Evolutionary conservation across 2,113 vertebrate genomes (phyloP).

Genomic region (Phoenicopterus ruber): DNA sequence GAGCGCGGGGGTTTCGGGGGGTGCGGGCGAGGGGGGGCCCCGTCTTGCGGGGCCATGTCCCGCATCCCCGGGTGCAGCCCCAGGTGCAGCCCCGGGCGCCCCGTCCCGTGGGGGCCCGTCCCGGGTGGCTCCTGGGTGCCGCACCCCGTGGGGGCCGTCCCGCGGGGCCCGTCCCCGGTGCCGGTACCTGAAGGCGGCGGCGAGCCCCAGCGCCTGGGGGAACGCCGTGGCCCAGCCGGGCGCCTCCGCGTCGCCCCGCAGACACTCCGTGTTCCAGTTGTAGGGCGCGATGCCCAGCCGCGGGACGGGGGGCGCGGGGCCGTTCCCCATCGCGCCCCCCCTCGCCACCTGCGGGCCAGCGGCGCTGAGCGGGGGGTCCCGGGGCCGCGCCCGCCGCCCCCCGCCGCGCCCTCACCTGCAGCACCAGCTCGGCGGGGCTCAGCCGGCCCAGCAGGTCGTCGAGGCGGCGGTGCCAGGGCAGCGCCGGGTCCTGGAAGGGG

Average conservation of each 20-base stretch:
- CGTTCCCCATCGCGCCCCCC: slow-evolving; percentile 53
- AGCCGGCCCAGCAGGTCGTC: slow-evolving; percentile 48
- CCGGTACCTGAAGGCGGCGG: slow-evolving; percentile 40
- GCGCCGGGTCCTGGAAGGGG: slow-evolving; percentile 49
- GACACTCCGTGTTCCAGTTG: slow-evolving; percentile 70
- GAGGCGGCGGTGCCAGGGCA: slow-evolving; percentile 52
- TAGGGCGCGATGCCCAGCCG: slow-evolving; percentile 60
- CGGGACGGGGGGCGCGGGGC: slow-evolving; percentile 60
- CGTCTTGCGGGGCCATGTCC: background rate
- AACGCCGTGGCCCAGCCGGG: slow-evolving; percentile 56
- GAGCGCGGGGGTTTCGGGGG: rapidly evolving
- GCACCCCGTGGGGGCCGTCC: too few species aligned
- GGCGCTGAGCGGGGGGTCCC: background rate
- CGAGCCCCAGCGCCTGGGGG: slow-evolving; percentile 1
- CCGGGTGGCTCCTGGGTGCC: too few species aligned
- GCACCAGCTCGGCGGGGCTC: slow-evolving; percentile 56
- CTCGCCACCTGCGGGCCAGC: slow-evolving; percentile 50
- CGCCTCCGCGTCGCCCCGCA: slow-evolving; percentile 57
- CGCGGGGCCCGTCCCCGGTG: background rate
- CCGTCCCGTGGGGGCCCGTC: background rate
- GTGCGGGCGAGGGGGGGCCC: rapidly evolving
- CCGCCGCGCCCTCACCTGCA: slow-evolving; percentile 43
- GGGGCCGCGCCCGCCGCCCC: background rate
- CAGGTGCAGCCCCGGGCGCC: too few species aligned
- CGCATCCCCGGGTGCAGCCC: background rate